Conservation (phyloP, 1,140 invertebrate species). For the Mamestra configurata region DNA sequence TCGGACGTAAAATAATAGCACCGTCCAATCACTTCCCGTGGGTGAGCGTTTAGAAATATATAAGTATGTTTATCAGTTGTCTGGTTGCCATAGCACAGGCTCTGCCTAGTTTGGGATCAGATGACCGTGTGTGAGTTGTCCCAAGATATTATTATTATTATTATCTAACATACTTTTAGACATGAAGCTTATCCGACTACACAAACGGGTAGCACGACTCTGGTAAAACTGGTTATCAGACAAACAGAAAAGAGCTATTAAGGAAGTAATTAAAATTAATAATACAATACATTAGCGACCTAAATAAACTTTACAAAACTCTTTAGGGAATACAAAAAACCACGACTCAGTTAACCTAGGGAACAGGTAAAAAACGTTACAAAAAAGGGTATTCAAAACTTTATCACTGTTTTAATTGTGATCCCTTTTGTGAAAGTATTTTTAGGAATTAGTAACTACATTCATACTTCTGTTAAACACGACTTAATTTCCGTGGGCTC, state of each 20-base stretch:
- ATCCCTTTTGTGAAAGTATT: conserved; percentile 1
- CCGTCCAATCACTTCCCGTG: too few species aligned
- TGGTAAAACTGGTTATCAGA: too few species aligned
- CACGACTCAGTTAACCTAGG: background rate
- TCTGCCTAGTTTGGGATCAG: too few species aligned
- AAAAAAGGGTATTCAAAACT: conserved; percentile 20
- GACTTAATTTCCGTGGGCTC: background rate
- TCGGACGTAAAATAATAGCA: too few species aligned
- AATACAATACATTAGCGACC: background rate
- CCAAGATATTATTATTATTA: too few species aligned
- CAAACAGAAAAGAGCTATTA: background rate
- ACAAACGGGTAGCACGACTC: too few species aligned
- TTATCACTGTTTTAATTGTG: conserved; percentile 21
- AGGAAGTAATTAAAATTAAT: conserved; percentile 9
- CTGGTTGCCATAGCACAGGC: too few species aligned
- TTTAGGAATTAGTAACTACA: background rate
- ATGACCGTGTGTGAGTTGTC: too few species aligned
- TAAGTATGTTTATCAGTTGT: too few species aligned
- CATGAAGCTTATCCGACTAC: too few species aligned
- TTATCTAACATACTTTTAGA: too few species aligned
- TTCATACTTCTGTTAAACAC: conserved; percentile 1
- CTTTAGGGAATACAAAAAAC: background rate
- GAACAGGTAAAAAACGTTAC: background rate
- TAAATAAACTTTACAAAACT: background rate
- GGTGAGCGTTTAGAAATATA: too few species aligned